Conservation (phyloP, 2,888 invertebrate species). For the Hypolimnas misippus region DNA sequence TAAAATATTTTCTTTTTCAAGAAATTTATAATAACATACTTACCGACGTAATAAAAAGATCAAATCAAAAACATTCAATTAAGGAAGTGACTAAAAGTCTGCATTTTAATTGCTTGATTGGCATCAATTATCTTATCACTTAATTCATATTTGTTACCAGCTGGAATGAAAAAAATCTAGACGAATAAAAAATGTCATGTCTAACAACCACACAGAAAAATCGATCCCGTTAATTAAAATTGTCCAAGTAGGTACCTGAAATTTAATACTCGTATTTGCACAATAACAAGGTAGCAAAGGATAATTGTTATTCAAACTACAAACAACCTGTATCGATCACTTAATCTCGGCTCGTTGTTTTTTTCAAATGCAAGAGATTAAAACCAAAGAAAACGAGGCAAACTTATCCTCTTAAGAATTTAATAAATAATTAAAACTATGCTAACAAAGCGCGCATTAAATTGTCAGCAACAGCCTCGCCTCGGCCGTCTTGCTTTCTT, state of each 20-base stretch:
- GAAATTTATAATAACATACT: no score
- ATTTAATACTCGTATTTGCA: not conserved
- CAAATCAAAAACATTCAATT: no score
- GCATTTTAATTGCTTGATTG: no score
- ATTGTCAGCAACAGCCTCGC: conserved; percentile 22
- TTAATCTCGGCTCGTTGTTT: not conserved
- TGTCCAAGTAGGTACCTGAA: not conserved
- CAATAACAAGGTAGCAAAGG: not conserved
- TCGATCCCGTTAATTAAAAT: no score
- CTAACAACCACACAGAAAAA: no score
- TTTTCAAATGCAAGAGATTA: not conserved
- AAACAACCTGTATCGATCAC: not conserved
- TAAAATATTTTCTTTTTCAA: no score
- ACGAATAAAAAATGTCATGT: no score
- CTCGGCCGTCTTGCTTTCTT: conserved; percentile 11
- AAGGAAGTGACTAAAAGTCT: no score
- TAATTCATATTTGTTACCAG: no score
- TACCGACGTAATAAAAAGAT: no score
- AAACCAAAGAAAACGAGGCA: not conserved
- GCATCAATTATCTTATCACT: no score
- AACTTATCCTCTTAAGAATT: conserved; percentile 16
- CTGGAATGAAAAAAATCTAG: no score
- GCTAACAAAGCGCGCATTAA: conserved; percentile 25
- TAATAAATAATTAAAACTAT: conserved; percentile 31
- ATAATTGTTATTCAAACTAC: not conserved